These are phyloP conservation scores for Meliscaeva auricollis DNA, from an alignment of 2,888 invertebrate species.

Conservation along the genomic window DNA sequence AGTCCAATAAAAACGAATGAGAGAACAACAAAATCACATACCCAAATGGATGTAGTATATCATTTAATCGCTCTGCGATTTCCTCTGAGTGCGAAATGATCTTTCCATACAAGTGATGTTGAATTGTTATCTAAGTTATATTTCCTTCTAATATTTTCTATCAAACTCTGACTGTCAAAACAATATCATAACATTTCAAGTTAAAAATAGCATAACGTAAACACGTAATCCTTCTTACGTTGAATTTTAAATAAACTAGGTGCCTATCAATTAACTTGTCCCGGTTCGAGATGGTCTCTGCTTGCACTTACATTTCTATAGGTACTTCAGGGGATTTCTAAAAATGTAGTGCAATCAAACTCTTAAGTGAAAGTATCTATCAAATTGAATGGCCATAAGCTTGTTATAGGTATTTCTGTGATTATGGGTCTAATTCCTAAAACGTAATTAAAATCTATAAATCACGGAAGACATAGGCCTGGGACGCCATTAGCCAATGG, in stretches of 20 bases:
- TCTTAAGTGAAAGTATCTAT: slow-evolving; percentile 53
- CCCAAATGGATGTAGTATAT: too few species aligned
- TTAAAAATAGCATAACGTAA: not conserved
- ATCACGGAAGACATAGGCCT: slow-evolving; percentile 58
- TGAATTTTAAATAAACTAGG: slow-evolving; percentile 13
- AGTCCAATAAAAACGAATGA: too few species aligned
- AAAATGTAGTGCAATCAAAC: slow-evolving; percentile 23
- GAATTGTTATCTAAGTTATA: too few species aligned
- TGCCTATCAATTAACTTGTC: not conserved
- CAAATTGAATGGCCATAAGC: not conserved
- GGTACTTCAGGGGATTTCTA: not conserved
- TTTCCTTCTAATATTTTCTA: not conserved
- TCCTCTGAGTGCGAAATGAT: too few species aligned
- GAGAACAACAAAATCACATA: too few species aligned
- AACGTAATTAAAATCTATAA: slow-evolving; percentile 48
- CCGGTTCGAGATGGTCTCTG: not conserved
- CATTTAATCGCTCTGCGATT: too few species aligned
- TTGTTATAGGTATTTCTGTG: not conserved
- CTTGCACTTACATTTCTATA: too few species aligned
- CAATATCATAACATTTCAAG: slow-evolving; percentile 6
- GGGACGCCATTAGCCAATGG: not conserved
- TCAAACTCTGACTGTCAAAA: not conserved
- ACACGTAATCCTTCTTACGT: not conserved
- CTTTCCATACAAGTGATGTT: too few species aligned
- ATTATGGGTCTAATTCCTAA: slow-evolving; percentile 58